Evolutionary conservation across 2,888 invertebrate species (phyloP).

Genomic region (Gymnocheta viridis): DNA sequence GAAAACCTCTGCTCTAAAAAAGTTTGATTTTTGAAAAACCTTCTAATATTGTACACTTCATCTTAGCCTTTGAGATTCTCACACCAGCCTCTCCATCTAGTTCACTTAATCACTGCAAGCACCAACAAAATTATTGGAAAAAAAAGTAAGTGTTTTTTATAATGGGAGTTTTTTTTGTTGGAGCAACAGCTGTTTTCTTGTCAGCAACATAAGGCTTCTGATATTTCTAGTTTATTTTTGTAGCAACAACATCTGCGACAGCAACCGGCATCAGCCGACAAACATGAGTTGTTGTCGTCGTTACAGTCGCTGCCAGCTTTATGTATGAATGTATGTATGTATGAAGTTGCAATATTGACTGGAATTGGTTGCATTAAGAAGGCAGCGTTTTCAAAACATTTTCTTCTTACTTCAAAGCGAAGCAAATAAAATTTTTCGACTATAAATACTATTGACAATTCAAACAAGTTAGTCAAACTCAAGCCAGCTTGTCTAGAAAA

Average conservation of each 20-base stretch:
- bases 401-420: slow-evolving; percentile 41
- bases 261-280: slow-evolving; percentile 40
- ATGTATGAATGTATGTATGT: background rate
- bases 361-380: slow-evolving; percentile 26
- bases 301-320: background rate
- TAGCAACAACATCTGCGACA: slow-evolving; percentile 47
- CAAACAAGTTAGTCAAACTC: slow-evolving; percentile 68
- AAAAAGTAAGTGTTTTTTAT: slow-evolving; percentile 62
- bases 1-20: too few species aligned
- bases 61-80: background rate
- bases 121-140: background rate
- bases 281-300: background rate
- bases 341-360: slow-evolving; percentile 19
- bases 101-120: background rate
- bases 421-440: slow-evolving; percentile 59
- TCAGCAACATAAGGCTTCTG: slow-evolving; percentile 56
- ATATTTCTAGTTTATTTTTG: slow-evolving; percentile 56
- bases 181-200: slow-evolving; percentile 62
- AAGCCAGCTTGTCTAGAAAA: slow-evolving; percentile 63
- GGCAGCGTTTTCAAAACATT: slow-evolving; percentile 53
- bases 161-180: slow-evolving; percentile 28
- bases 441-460: slow-evolving; percentile 70
- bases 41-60: background rate
- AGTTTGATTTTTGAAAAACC: background rate
- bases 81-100: background rate